A percentile compares a stretch with the other conserved stretches of the same genome.
Evolutionary conservation across 2,797 vertebrate genomes (phyloP).

Genomic region (Rachycentron canadum): DNA sequence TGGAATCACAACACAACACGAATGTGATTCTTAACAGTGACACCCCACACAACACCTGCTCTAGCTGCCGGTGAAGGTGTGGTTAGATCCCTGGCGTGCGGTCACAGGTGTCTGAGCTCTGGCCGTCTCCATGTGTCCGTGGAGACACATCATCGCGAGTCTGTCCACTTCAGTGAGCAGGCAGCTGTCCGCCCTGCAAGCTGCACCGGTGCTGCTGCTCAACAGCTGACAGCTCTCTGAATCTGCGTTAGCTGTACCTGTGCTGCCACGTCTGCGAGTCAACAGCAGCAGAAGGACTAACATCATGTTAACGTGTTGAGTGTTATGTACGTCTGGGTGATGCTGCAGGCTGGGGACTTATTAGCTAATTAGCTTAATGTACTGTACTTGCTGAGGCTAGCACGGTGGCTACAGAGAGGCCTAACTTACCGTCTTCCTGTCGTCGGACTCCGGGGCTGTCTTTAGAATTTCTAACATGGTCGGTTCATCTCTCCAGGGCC

Average conservation of each 20-base stretch:
- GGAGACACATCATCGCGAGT: not conserved
- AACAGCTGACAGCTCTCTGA: not conserved
- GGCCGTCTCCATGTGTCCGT: not conserved
- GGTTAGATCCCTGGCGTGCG: not conserved
- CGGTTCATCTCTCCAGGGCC: constrained; percentile 23
- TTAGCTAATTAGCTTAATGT: constrained; percentile 40
- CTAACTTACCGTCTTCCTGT: constrained; percentile 56
- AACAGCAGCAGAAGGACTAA: not conserved
- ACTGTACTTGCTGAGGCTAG: constrained; percentile 24
- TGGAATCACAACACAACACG: too few species aligned
- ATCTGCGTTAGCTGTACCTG: rapidly evolving
- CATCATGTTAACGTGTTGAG: too few species aligned
- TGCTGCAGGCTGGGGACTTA: constrained; percentile 46
- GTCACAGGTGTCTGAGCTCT: not conserved
- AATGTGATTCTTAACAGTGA: not conserved
- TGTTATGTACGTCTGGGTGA: constrained; percentile 31
- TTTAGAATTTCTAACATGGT: not conserved
- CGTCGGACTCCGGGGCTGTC: constrained; percentile 9
- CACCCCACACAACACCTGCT: not conserved
- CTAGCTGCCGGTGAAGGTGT: not conserved
- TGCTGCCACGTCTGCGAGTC: too few species aligned
- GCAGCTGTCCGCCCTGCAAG: not conserved
- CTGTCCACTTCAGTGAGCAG: not conserved
- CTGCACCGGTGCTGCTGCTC: too few species aligned
- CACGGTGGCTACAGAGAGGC: not conserved